Evolutionary conservation across 2,797 vertebrate genomes (phyloP), one percentile per base, ranked within the genome.

Genomic region (Tiaroga cobitis): DNA sequence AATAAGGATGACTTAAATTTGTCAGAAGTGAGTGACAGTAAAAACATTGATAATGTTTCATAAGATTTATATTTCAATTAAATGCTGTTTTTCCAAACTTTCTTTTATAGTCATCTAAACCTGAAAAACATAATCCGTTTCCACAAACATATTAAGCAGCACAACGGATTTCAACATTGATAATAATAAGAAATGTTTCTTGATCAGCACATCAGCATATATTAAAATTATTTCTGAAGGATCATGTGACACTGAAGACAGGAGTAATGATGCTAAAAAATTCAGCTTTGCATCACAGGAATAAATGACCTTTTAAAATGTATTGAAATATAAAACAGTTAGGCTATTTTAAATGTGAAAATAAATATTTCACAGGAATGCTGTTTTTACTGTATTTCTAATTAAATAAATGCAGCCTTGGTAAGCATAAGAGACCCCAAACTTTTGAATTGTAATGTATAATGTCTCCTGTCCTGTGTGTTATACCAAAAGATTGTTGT

Each of bases 401-500:
- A 51, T 51, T 51, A 9, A 7, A 13, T 13, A 74, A 74, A 32
- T 74, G 8, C 10, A 11, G 2, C n/a, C 43, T 49, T 49, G 46
- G 46, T 49, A 16, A 16, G 46, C 46, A 49, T 16, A 32, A 74
- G 26, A 74, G 73, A 54, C 46, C 46, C 18, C 3, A 54, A 54
- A 37, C 5, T 2, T 74, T 74, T 74, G 15, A 49, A 49, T 73
- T 43, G 8, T 49, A 46, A 15, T 73, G 15, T 46, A 46, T 18
- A 29, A 46, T 73, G 43, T 59, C 56, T n/a, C 24, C 18, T 65
- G 19, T 21, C 3, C 6, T 32, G 26, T n/a, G 39, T 29, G 56
- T 80, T 78, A 43, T 81, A 19, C 39, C 37, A 76, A 32, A 15
- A 79, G 1, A 75, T 37, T 49, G 37, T 56, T 76, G 26, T 70